Conservation (phyloP, 2,888 invertebrate species). For the Melanostoma mellinum region DNA sequence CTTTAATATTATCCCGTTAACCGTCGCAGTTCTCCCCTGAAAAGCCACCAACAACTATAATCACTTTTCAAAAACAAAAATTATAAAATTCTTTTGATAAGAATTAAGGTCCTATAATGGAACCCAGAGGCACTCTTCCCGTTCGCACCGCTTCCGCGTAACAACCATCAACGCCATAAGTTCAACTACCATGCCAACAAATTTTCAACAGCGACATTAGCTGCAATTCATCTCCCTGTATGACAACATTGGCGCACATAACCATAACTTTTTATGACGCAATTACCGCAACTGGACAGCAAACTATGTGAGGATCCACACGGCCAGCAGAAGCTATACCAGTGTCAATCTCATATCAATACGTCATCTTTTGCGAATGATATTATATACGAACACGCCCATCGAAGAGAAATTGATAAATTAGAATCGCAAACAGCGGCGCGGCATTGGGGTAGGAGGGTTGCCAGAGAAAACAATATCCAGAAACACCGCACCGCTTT, state of each 20-base stretch:
- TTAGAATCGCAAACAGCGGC: conserved; percentile 37
- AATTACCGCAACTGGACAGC: conserved; percentile 53
- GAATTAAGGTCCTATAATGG: conserved; percentile 46
- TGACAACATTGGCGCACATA: conserved; percentile 68
- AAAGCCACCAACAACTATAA: conserved; percentile 41
- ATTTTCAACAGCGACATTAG: conserved; percentile 14
- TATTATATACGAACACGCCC: conserved; percentile 65
- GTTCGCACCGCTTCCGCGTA: conserved; percentile 6
- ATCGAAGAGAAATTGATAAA: conserved; percentile 67
- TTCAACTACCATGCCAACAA: conserved; percentile 6
- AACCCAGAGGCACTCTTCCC: conserved; percentile 56
- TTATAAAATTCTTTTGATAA: conserved; percentile 15
- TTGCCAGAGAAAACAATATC: not conserved
- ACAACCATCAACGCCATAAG: conserved; percentile 27
- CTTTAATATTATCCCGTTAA: conserved; percentile 49
- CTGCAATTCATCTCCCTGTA: conserved; percentile 59
- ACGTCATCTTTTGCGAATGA: conserved; percentile 68
- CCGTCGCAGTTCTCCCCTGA: conserved; percentile 26
- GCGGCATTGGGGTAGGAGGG: not conserved
- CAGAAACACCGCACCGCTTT: not conserved
- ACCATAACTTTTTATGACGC: conserved; percentile 70
- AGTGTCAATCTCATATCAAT: conserved; percentile 70
- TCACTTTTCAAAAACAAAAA: conserved; percentile 16
- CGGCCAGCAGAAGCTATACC: conserved; percentile 19
- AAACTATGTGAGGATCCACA: not conserved